These are phyloP conservation scores for Montifringilla adamsi DNA, from an alignment of 2,113 vertebrate genomes.

Conservation along the genomic window DNA sequence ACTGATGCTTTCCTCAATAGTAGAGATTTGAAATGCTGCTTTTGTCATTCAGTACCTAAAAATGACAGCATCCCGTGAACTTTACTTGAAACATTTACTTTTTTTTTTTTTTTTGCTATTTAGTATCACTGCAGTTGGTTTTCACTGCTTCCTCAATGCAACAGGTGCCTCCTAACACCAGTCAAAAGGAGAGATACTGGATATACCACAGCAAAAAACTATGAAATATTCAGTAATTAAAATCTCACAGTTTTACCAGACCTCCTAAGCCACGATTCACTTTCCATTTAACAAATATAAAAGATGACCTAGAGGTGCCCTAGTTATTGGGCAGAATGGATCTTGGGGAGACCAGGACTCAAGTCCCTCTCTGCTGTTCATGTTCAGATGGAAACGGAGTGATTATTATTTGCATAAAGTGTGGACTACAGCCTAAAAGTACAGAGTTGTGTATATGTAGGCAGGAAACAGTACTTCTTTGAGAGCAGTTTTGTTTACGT, in stretches of 20 bases:
- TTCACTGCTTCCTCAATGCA: not conserved
- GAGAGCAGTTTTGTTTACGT: conserved; percentile 28
- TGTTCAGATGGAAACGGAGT: not conserved
- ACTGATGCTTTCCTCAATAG: not conserved
- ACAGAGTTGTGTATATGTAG: not conserved
- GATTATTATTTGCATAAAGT: not conserved
- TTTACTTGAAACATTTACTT: not conserved
- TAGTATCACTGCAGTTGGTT: not conserved
- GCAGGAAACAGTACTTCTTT: not conserved
- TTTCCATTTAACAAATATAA: not conserved
- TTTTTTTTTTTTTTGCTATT: not conserved
- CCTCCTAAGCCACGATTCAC: rapidly evolving
- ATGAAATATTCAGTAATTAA: not conserved
- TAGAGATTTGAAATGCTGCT: not conserved
- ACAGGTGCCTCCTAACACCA: not conserved
- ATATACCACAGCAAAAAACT: not conserved
- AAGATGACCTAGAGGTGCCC: not conserved
- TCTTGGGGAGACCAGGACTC: not conserved
- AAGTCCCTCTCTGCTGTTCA: not conserved
- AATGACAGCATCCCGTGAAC: not conserved
- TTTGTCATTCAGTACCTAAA: not conserved
- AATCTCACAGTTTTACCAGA: not conserved
- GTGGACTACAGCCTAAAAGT: not conserved
- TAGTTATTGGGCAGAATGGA: not conserved
- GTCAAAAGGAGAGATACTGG: not conserved